Base-by-base conservation (phyloP, 2,113 vertebrate genomes). In the Aplodontia rufa region DNA sequence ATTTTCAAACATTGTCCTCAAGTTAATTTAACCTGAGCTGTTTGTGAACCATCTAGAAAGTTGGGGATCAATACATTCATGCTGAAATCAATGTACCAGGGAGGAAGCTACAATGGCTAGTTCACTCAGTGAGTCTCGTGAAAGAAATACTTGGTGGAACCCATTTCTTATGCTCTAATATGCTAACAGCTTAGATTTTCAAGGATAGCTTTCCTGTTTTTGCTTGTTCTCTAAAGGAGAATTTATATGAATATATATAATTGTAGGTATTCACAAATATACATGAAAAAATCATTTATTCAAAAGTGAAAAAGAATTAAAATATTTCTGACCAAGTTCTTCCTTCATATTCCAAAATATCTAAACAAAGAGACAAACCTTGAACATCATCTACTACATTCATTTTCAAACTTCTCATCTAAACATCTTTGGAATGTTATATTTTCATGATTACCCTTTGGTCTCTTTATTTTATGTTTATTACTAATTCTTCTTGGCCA, bases 1-100 rank as follows among this genome's bases (percentile, higher is more conserved):
- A 87, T 96, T 97, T 98, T 97, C 93, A 98, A 97, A 96, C 87
- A 96, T 13, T 5, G 5, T 91, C 96, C 90, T 96, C 51, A 90
- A 92, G 81, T 96, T 98, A 96, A 97, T 97, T 98, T 97, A 98
- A 79, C 72, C 78, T 1, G 0, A 83, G 69, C 85, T 91, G 19
- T 95, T 97, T 97, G 87, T 72, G 97, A 97, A n/a, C 83, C 94
- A 49, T 19, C 85, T 93, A 42, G 79, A 97, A 98, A 94, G 87
- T 68, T 35, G 89, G 58, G 91, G 76, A 95, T 94, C 90, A 95
- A 95, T 98, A 93, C 32, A 16, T 74, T 17, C 88, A 93, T 69
- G 82, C 74, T 90, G n/a, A 96, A 72, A 60, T 96, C 87, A 91
- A 86, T 53, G 45, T 45, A 53, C 20, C 87, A 89, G 1, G 93